Base-by-base conservation (phyloP, 2,113 vertebrate species). In the Chunga burmeisteri region DNA sequence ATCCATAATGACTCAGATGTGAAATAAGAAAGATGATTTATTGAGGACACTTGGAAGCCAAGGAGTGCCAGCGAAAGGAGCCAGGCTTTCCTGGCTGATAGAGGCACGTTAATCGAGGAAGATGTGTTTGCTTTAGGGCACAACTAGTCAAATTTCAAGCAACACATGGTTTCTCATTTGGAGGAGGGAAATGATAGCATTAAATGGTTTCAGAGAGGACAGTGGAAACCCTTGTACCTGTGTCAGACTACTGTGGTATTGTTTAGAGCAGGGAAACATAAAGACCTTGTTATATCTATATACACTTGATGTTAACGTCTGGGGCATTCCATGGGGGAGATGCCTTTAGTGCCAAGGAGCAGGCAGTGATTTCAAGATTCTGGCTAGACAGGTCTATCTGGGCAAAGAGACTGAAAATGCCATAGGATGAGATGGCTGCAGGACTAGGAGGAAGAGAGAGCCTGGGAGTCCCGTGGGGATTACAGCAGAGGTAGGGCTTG, bases 81-180 rank as follows among this genome's bases (percentile, higher is more conserved):
- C 61, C 91, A 81, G 86, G 52, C 56, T 90, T 91, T 94, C 82
- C 91, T 95, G 86, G 86, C 49, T 81, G 36, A 63, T 85, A 30
- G 6, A 65, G 44, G n/a, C 3, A 0, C 34, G 38, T 89, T 91
- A 81, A 75, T 94, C 0, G 15, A 96, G 83, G 65, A 86, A 92
- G 72, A 90, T 78, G 11, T 92, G 81, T 94, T 96, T 95, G 77
- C 86, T 96, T 94, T 91, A 88, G 74, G 92, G 90, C 67, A 88
- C 27, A 55, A 53, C 52, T 65, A 75, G 77, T 93, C 77, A 38
- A 65, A 94, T 78, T 93, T 81, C 29, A 93, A 49, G 70, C 13
- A 89, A 86, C 77, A 63, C 68, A 32, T 58, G n/a, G 50, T 87
- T 84, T 93, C 68, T 92, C 17, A 38, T 88, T 88, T 68, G 44